Conservation (phyloP, 2,113 vertebrate genomes). For the Fregetta grallaria region DNA sequence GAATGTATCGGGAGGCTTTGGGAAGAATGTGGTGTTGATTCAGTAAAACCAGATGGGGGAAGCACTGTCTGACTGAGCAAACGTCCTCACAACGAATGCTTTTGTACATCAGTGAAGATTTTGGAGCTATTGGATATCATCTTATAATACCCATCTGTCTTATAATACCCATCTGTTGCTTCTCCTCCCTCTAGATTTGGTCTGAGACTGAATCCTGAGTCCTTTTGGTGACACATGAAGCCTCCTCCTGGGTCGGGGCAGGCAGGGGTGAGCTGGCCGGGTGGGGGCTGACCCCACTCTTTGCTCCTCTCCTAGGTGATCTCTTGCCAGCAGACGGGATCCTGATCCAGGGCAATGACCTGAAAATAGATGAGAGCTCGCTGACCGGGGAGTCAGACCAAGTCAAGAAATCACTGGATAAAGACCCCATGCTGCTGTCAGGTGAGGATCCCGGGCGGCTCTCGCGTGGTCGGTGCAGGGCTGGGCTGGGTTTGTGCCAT, state of each 20-base stretch:
- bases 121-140: not conserved
- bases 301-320: constrained; percentile 79
- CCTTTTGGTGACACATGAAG: not conserved
- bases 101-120: not conserved
- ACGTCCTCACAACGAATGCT: not conserved
- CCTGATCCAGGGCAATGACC: constrained; percentile 95
- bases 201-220: not conserved
- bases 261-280: not conserved
- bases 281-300: not conserved
- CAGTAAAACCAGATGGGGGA: not conserved
- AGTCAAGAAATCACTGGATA: constrained; percentile 90
- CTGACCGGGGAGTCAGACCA: constrained; percentile 96
- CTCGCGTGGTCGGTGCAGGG: accelerated
- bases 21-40: not conserved
- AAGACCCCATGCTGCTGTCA: constrained; percentile 95
- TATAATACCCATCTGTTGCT: not conserved
- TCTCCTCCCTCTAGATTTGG: not conserved
- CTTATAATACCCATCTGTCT: not conserved
- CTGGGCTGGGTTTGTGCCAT: not conserved
- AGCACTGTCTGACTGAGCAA: not conserved
- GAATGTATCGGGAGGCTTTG: not conserved
- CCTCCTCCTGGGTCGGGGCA: not conserved
- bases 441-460: constrained; percentile 65
- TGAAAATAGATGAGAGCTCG: constrained; percentile 97
- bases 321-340: constrained; percentile 93